Conservation (phyloP, 37 sponge, comb jelly and placozoan species). For the Chondrosia reniformis region DNA sequence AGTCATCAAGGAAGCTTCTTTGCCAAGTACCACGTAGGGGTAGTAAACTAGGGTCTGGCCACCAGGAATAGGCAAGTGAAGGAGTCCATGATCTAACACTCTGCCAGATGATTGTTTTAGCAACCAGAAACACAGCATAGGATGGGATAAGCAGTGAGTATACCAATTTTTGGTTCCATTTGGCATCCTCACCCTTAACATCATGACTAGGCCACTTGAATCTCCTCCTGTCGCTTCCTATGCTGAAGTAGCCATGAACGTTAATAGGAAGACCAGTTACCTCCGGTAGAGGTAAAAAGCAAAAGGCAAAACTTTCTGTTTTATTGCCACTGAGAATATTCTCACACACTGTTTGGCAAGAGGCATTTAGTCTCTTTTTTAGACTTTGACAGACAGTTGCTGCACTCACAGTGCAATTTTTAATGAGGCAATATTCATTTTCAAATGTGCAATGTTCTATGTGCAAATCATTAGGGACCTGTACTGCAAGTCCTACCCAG, state of each 20-base stretch:
- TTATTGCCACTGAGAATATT: not conserved
- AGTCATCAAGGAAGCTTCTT: too few relatives aligned
- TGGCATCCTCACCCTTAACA: slow-evolving; percentile 56
- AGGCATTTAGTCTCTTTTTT: not conserved
- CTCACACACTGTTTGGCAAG: not conserved
- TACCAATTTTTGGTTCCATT: slow-evolving; percentile 64
- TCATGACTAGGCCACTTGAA: slow-evolving; percentile 82
- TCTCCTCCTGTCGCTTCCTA: slow-evolving; percentile 56
- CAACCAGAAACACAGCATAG: slow-evolving; percentile 50
- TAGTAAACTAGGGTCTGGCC: not conserved
- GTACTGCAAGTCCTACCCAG: slow-evolving; percentile 35
- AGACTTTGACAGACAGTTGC: not conserved
- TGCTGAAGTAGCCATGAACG: slow-evolving; percentile 81
- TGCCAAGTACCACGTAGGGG: not conserved
- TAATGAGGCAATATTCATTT: too few relatives aligned
- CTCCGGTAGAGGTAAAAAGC: slow-evolving; percentile 74
- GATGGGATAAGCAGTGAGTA: slow-evolving; percentile 25
- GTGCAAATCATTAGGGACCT: not conserved
- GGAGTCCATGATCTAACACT: not conserved
- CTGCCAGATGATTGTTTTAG: not conserved
- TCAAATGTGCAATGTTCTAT: not conserved
- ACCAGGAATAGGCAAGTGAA: not conserved
- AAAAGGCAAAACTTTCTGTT: slow-evolving; percentile 52
- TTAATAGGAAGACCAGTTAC: slow-evolving; percentile 54
- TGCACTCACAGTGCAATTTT: not conserved